These are phyloP conservation scores for Eulemur macaco DNA, from an alignment of 2,113 vertebrate species.

Conservation along the genomic window DNA sequence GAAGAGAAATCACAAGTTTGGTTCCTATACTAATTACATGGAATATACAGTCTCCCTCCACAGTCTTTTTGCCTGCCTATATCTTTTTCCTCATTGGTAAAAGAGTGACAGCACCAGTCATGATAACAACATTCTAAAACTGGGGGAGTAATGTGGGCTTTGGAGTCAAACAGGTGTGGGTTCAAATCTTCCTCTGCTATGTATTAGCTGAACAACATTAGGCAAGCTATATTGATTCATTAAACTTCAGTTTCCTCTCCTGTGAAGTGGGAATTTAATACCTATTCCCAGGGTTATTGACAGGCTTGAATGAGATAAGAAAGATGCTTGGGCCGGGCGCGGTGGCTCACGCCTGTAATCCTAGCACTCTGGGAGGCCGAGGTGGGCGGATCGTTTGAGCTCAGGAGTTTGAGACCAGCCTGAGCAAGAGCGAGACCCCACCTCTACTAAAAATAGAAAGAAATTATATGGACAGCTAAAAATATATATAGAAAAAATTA, in stretches of 20 bases:
- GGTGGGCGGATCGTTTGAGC: too few relatives aligned
- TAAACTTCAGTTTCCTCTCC: slow-evolving; percentile 14
- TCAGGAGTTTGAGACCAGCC: too few relatives aligned
- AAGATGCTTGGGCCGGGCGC: neutral
- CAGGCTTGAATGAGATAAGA: slow-evolving; percentile 6
- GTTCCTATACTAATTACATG: neutral
- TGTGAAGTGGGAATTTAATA: neutral
- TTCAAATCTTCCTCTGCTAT: slow-evolving; percentile 3
- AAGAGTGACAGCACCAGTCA: neutral
- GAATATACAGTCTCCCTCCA: neutral
- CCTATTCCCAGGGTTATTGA: neutral
- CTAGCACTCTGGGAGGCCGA: too few relatives aligned
- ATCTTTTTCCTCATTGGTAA: neutral
- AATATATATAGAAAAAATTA: too few relatives aligned
- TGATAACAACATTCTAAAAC: neutral
- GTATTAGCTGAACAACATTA: neutral
- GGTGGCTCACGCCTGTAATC: too few relatives aligned
- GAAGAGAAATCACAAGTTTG: neutral
- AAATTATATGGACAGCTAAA: too few relatives aligned
- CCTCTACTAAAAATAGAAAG: too few relatives aligned
- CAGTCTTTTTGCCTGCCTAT: neutral
- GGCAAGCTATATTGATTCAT: neutral
- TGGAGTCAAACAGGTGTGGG: neutral
- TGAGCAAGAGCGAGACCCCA: too few relatives aligned
- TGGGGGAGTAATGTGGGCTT: neutral